Evolutionary conservation across 2,113 vertebrate genomes (phyloP).

Genomic region (Alligator sinensis): DNA sequence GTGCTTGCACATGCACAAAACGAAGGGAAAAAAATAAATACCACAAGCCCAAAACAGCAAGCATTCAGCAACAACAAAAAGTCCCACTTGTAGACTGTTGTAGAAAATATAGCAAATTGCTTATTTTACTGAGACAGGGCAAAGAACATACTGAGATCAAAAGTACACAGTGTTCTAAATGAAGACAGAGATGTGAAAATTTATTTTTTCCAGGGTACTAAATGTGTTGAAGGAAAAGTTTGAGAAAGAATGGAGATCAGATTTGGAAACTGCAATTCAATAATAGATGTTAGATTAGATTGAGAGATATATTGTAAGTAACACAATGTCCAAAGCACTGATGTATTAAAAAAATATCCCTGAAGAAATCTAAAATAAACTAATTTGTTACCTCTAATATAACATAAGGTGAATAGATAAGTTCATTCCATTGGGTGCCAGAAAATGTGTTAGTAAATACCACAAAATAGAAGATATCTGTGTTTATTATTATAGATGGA

Average conservation of each 20-base stretch:
- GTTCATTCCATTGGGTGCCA: neutral
- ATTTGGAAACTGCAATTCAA: constrained; percentile 27
- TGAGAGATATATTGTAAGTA: neutral
- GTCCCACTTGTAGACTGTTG: neutral
- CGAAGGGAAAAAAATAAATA: neutral
- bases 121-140: neutral
- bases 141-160: neutral
- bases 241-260: constrained; percentile 12
- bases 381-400: neutral
- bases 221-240: neutral
- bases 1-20: neutral
- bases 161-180: constrained; percentile 33
- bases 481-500: neutral
- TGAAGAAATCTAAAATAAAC: neutral
- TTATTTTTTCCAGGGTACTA: constrained; percentile 15
- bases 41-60: fast-evolving
- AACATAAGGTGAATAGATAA: neutral
- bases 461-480: fast-evolving
- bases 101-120: neutral
- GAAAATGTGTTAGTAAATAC: neutral
- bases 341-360: neutral
- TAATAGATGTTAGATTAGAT: constrained; percentile 29
- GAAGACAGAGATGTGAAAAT: constrained; percentile 31
- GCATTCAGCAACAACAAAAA: no score
- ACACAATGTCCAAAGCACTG: neutral